Base-by-base conservation (phyloP, 1,140 invertebrate genomes). In the Saccostrea cuccullata region DNA sequence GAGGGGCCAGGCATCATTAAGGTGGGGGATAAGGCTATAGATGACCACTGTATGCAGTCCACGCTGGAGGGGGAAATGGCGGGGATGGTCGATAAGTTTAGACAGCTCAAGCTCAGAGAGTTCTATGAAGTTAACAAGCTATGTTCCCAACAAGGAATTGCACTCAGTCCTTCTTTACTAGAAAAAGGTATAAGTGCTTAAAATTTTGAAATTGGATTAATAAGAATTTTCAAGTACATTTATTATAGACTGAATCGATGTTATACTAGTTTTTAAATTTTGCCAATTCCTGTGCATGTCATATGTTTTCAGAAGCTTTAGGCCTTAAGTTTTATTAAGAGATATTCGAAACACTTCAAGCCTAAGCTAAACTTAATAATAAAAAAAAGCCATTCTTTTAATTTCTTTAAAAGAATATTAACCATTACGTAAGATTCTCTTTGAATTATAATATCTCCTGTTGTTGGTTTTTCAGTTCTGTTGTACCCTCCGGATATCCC, bases 1-100 rank as follows among this genome's bases (percentile, higher is more conserved):
- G 89, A 87, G 67, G 55, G 87, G 20, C 91, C 93, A 70, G 90
- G 90, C 15, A 90, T 93, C 40, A 94, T 95, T 12, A 92, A 92
- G 64, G 92, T 94, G 9, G 94, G 94, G 15, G 91, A 93, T 64
- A 92, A 92, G 77, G 91, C 90, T 12, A 93, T 95, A 40, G 94
- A 95, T 87, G 90, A 94, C 83, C 94, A 95, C 88, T 93, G 90
- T 55, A 90, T 90, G 87, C 90, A 89, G 40, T 94, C 94, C 12
- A 94, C 92, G 5, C 83, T 95, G 73, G 91, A 88, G 26, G 92
- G 92, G 23, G 93, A 94, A 36, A 84, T 88, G 3, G 93, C 89
- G 15, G 89, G 89, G 17, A 91, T 92, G 88, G 86, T 94, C 13
- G 90, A 94, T 82, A 90, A 91, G 56, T 95, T 94, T 89, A 87